Base-by-base conservation (phyloP, 2,113 vertebrate species). In the Caranx ignobilis region DNA sequence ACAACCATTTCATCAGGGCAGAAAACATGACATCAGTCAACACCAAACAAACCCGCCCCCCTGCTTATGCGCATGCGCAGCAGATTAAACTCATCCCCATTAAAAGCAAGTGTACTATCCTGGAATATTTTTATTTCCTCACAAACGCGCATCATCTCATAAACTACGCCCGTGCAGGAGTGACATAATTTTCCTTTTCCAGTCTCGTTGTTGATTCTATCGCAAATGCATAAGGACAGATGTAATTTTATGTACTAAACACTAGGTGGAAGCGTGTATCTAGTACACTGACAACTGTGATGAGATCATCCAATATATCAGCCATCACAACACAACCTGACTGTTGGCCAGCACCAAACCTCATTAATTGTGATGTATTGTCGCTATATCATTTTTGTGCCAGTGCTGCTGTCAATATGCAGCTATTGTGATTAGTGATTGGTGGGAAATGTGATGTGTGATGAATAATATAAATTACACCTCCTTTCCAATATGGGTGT, bases 211-310 rank as follows among this genome's bases (percentile, higher is more conserved):
- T 26, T 26, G 26, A 37, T 41, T 41, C 39, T 41, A 1, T 41
- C 11, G 2, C 8, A 6, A 37, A 41, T 26, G 0, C 31, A 2
- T 16, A 13, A 15, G 12, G 21, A 18, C 1, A 59, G 31, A 15
- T 80, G 91, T 67, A 87, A 66, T 81, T 75, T 2, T 2, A 65
- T 5, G 2, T 10, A 26, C 1, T 66, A 0, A 70, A 63, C 91
- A 69, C 87, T 85, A 90, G 91, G 89, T 87, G 86, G 80, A 32
- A 65, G 71, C 32, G 52, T 87, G 45, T 16, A 11, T 47, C 35
- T 79, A 75, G 57, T 15, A 35, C 45, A 55, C 13, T 48, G 34
- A 37, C 6, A n/a, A 6, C 26, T 32, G 19, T 13, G 48, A 64
- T 21, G 47, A 26, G 32, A 18, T 61, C 45, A 71, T 54, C 45